Evolutionary conservation across 2,797 vertebrate species (phyloP).

Genomic region (Parauchenoglanis ngamensis): DNA sequence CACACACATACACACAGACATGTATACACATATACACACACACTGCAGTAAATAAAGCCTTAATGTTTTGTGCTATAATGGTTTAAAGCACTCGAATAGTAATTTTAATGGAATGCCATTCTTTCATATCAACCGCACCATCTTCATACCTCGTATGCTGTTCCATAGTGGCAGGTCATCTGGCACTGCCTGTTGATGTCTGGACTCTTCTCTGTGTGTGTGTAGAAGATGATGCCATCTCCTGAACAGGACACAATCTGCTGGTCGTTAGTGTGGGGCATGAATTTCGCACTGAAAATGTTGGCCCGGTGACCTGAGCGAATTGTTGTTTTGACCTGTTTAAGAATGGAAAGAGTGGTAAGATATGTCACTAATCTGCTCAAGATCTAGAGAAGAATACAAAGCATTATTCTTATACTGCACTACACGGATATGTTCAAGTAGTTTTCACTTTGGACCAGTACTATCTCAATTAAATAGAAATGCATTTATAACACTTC

Average conservation of each 20-base stretch:
- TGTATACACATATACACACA: background rate
- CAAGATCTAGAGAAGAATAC: background rate
- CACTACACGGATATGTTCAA: background rate
- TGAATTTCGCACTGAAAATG: constrained; percentile 99
- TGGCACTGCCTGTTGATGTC: constrained; percentile 95
- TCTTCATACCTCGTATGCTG: constrained; percentile 91
- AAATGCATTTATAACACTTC: background rate
- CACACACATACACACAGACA: background rate
- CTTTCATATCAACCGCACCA: background rate
- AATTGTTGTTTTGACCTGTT: constrained; percentile 92
- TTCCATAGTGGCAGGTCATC: constrained; percentile 97
- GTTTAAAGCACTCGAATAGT: background rate
- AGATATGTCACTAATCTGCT: background rate
- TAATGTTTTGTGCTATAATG: background rate
- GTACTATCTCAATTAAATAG: background rate
- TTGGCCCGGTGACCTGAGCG: constrained; percentile 96
- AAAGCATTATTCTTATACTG: background rate
- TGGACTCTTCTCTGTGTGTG: constrained; percentile 90
- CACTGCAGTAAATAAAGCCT: background rate
- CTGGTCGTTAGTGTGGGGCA: constrained; percentile 94
- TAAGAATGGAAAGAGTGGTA: constrained; percentile 21
- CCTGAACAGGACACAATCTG: constrained; percentile 98
- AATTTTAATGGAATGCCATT: background rate
- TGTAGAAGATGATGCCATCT: constrained; percentile 97
- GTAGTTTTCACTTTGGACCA: background rate